Evolutionary conservation across 2,888 invertebrate genomes (phyloP).

Genomic region (Drosophila rubida): DNA sequence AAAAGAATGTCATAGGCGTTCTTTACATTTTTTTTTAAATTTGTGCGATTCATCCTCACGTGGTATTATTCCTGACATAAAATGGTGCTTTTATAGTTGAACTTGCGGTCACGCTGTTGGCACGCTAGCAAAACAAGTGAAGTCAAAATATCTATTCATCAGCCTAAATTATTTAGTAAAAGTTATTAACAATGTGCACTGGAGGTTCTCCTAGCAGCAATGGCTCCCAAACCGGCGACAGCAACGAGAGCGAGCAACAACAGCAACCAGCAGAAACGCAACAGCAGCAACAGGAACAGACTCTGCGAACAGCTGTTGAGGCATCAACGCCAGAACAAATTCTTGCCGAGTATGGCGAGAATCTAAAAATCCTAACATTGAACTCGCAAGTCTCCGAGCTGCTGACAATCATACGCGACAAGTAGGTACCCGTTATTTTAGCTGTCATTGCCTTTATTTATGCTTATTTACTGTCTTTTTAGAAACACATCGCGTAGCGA

Average conservation of each 20-base stretch:
- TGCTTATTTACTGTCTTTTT: conserved; percentile 21
- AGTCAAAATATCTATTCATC: not conserved
- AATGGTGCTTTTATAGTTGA: not conserved
- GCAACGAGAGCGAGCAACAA: conserved; percentile 42
- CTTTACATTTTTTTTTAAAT: not conserved
- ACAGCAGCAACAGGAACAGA: conserved; percentile 26
- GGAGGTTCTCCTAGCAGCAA: conserved; percentile 70
- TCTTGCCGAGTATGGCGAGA: conserved; percentile 80
- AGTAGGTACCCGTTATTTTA: conserved; percentile 86
- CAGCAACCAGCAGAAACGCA: conserved; percentile 6
- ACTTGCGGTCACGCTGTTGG: conserved; percentile 1
- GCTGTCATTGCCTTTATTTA: not conserved
- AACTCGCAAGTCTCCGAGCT: conserved; percentile 87
- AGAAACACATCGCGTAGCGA: conserved; percentile 97
- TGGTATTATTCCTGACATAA: not conserved
- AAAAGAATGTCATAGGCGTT: no score
- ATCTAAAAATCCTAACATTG: conserved; percentile 82
- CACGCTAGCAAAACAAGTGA: conserved; percentile 36
- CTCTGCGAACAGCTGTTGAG: conserved; percentile 36
- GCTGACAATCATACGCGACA: conserved; percentile 94
- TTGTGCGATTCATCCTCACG: not conserved
- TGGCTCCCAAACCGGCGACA: conserved; percentile 59
- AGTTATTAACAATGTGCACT: conserved; percentile 56
- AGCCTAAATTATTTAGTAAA: not conserved
- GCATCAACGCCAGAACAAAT: conserved; percentile 70